phyloP scores from a whole-genome alignment of 2,113 vertebrate genomes.

The Labeo rohita region DNA sequence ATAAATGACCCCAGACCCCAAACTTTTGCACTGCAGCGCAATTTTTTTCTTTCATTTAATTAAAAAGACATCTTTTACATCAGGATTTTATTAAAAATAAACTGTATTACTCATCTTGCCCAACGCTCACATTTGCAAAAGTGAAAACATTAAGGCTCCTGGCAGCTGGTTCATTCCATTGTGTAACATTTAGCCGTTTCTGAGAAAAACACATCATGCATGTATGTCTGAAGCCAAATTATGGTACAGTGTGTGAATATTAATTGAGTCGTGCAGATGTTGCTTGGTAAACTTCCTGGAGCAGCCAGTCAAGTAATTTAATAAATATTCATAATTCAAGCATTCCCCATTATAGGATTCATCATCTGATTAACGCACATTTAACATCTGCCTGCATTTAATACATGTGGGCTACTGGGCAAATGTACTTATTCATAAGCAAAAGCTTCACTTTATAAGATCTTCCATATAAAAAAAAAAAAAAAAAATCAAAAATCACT shows the following conservation, averaged over 20 bases:
- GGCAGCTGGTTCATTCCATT: neutral
- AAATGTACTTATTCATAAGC: neutral
- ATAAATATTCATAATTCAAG: neutral
- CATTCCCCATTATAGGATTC: neutral
- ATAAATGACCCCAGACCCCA: neutral
- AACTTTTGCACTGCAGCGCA: neutral
- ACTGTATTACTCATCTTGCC: neutral
- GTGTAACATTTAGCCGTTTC: neutral
- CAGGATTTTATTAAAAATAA: neutral
- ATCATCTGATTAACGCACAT: neutral
- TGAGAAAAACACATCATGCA: neutral
- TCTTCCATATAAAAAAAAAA: neutral
- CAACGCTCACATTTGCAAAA: neutral
- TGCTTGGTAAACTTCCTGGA: slow-evolving; percentile 3
- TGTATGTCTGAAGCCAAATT: neutral
- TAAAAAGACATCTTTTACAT: neutral
- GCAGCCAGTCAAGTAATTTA: neutral
- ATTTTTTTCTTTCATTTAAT: neutral
- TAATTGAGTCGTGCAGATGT: neutral
- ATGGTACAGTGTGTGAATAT: neutral
- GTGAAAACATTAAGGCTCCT: no score
- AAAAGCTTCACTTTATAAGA: neutral
- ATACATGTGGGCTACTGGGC: neutral
- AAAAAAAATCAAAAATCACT: no score
- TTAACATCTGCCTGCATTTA: neutral